Evolutionary conservation across 1,140 invertebrate genomes (phyloP), one percentile per base, ranked within the genome.

Genomic region (Phymastichus coffea): DNA sequence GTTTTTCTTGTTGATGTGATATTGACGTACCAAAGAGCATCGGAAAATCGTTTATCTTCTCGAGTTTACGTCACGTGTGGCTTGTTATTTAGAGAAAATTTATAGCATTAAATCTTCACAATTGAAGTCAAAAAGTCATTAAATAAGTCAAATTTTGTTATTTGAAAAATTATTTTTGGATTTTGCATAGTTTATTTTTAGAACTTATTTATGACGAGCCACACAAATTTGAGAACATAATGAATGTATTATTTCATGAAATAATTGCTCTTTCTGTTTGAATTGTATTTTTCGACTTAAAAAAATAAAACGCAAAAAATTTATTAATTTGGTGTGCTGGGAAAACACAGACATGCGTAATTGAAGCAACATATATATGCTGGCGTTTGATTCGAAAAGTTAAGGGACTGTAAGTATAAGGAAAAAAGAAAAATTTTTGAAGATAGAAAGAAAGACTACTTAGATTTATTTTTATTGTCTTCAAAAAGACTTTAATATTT

Each of bases 401-500:
- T 70, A 72, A 72, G 64, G 62, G 59, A 68, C 46, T 69, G 67
- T 71, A 68, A 72, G 71, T 71, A 65, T 38, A 54, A 57, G 63
- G 62, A 66, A 65, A 61, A 57, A 61, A 61, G 61, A 63, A 64
- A 73, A 69, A 69, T 68, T 66, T 68, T 75, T 71, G 62, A 71
- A 65, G 66, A 72, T 66, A 66, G 72, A 74, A 68, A 73, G 72
- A 76, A 77, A 76, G 73, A 79, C 74, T 76, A 75, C 72, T 72
- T 77, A 78, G 74, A 77, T 75, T 78, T 78, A 78, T 79, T 78
- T 78, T 78, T 78, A 76, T 78, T 76, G 75, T 77, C 73, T 78
- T 72, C 63, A 69, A 73, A 75, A 75, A 78, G 72, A 79, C 71
- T 75, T 73, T 75, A 75, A 76, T 76, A 75, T 77, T 77, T 75